A percentile compares a stretch with the other conserved stretches of the same genome.
Evolutionary conservation across 1,140 invertebrate species (phyloP).

Genomic region (Aphelenchoides avenae): DNA sequence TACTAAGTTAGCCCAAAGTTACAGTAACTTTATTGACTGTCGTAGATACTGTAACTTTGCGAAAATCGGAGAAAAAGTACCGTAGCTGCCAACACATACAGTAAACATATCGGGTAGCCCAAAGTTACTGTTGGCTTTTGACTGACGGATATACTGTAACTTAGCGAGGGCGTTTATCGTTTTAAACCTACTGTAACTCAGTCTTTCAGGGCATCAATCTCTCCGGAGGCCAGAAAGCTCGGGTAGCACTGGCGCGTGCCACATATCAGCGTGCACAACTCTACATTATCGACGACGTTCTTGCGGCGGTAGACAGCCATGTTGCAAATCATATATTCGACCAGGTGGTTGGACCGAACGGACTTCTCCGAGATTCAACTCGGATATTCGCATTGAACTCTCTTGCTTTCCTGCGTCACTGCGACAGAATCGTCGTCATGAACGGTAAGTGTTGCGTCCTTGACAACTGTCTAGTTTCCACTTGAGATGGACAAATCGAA

Average conservation of each 20-base stretch:
- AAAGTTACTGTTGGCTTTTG: no score
- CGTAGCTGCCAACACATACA: no score
- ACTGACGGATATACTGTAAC: no score
- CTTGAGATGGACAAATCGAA: constrained; percentile 34
- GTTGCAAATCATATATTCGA: constrained; percentile 62
- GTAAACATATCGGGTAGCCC: no score
- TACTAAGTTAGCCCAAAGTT: no score
- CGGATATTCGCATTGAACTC: constrained; percentile 43
- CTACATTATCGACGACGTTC: constrained; percentile 54
- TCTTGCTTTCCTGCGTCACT: constrained; percentile 23
- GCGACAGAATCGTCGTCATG: constrained; percentile 34
- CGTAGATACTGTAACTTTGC: no score
- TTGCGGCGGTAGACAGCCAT: constrained; percentile 55
- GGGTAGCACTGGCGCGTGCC: constrained; percentile 64
- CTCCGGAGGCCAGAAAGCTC: constrained; percentile 66
- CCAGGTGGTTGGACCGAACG: constrained; percentile 58
- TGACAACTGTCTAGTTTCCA: constrained; percentile 3
- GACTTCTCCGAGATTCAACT: constrained; percentile 48
- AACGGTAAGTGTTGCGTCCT: constrained; percentile 16
- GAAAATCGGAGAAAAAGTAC: no score
- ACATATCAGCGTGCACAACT: constrained; percentile 49
- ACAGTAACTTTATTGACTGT: no score
- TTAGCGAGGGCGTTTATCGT: no score
- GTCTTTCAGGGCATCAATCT: constrained; percentile 61
- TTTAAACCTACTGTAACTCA: background rate